Percentiles rank a stretch among this genome's conserved stretches.
These are phyloP conservation scores for Watersipora subatra DNA, from an alignment of 1,140 invertebrate genomes.

Conservation along the genomic window DNA sequence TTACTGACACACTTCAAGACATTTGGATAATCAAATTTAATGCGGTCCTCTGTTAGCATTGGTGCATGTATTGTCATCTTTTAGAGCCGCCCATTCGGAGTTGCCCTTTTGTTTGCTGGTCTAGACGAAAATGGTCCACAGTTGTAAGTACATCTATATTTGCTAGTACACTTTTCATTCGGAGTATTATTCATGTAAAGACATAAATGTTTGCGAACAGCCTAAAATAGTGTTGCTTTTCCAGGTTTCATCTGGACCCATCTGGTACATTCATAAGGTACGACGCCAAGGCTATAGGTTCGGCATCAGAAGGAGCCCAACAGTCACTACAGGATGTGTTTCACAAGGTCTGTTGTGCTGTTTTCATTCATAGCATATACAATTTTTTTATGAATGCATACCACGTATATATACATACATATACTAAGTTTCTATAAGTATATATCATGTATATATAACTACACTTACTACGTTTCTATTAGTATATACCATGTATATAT, in stretches of 20 bases:
- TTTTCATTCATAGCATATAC: not conserved
- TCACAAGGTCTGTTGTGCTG: conserved; percentile 52
- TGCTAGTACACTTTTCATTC: too few species aligned
- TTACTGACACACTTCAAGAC: too few species aligned
- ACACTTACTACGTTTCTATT: not conserved
- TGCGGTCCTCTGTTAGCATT: too few species aligned
- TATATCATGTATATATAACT: not conserved
- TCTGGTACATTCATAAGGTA: conserved; percentile 93
- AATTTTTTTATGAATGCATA: conserved; percentile 6
- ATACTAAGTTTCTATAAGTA: too few species aligned
- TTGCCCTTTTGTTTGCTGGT: conserved; percentile 59
- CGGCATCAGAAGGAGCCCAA: conserved; percentile 95
- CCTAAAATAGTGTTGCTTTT: too few species aligned
- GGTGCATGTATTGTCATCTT: conserved; percentile 15
- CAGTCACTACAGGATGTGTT: conserved; percentile 82
- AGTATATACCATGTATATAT: not conserved
- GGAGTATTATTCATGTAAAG: too few species aligned
- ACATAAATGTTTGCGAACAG: too few species aligned
- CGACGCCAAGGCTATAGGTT: conserved; percentile 97
- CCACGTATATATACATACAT: not conserved
- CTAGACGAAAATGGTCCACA: conserved; percentile 47
- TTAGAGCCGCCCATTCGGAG: conserved; percentile 89
- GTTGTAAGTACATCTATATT: conserved; percentile 43
- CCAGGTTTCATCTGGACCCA: conserved; percentile 91
- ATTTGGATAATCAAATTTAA: too few species aligned